phyloP scores from a whole-genome alignment of 2,113 vertebrate genomes.

The Mesocricetus auratus region DNA sequence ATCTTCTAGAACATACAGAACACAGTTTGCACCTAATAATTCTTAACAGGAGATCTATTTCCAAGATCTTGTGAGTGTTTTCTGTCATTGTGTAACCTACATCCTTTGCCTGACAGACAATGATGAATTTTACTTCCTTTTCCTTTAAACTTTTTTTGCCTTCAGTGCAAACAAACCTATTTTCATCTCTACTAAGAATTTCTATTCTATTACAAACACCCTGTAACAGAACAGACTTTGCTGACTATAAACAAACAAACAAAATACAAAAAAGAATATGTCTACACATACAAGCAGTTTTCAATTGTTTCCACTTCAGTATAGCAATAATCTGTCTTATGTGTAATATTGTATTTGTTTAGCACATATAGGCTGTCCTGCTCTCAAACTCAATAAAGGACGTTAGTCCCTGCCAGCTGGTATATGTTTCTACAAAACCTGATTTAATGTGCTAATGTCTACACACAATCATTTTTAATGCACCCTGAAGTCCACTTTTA shows the following conservation, averaged over 20 bases:
- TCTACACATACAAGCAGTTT: background rate
- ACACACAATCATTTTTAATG: conserved; percentile 68
- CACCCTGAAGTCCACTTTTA: conserved; percentile 59
- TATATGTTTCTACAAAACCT: conserved; percentile 55
- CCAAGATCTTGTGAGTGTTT: background rate
- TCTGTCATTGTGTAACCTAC: background rate
- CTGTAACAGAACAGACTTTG: background rate
- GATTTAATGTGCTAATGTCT: conserved; percentile 47
- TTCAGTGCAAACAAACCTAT: background rate
- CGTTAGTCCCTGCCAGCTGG: conserved; percentile 48
- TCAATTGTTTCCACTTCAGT: conserved; percentile 38
- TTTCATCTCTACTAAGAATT: background rate
- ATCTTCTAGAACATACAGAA: background rate
- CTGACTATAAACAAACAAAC: background rate
- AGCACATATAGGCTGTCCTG: conserved; percentile 5
- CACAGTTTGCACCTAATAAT: background rate
- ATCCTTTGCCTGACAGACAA: background rate
- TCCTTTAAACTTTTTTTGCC: background rate
- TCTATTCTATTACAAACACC: background rate
- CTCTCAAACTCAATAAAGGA: conserved; percentile 59
- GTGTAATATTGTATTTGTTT: conserved; percentile 37
- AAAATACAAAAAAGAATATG: conserved; percentile 21
- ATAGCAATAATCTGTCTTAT: background rate
- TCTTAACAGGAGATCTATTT: background rate
- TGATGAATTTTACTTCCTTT: background rate